Evolutionary conservation across 2,888 invertebrate species (phyloP), one percentile per base, ranked within the genome.

Genomic region (Agrotis clavis): DNA sequence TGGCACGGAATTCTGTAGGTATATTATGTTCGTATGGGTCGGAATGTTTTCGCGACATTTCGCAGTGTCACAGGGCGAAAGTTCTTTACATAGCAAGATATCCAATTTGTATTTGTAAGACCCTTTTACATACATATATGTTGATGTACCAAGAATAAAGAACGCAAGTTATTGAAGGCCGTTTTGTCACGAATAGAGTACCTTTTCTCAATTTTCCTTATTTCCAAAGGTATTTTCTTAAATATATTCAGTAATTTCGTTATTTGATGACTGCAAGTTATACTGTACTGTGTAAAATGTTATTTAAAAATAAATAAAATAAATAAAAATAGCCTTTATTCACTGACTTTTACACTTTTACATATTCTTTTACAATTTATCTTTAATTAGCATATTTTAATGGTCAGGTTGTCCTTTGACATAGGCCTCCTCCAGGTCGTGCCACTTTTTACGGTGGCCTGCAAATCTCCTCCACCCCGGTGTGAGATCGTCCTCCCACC

Each of bases 11-110:
- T 87, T 84, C 83, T 74, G 80, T 79, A 41, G 41, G 41, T 41
- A 41, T 41, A 41, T 82, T 74, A 83, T 86, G 81, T 84, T 75
- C 76, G 83, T 87, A 83, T 75, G 71, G 81, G 68, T 69, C 50
- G 88, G 88, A 91, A 91, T 90, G 87, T 90, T 88, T 86, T 76
- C 67, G 79, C 84, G 74, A 86, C 80, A 88, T 87, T 87, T 84
- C 81, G 72, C 84, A 77, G 77, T 83, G 87, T 86, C 86, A 79
- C 84, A 71, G 66, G 74, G 70, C 67, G 70, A 75, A 71, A 84
- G 83, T 86, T 85, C 86, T 83, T 82, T 70, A 77, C 86, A 89
- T 88, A 77, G 80, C 79, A 83, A 76, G 71, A 77, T 80, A 79
- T 84, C 84, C 85, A 86, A 87, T 89, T 87, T 87, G 66, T 81